These are phyloP conservation scores for Spodoptera litura DNA, from an alignment of 1,140 invertebrate genomes.

Conservation along the genomic window DNA sequence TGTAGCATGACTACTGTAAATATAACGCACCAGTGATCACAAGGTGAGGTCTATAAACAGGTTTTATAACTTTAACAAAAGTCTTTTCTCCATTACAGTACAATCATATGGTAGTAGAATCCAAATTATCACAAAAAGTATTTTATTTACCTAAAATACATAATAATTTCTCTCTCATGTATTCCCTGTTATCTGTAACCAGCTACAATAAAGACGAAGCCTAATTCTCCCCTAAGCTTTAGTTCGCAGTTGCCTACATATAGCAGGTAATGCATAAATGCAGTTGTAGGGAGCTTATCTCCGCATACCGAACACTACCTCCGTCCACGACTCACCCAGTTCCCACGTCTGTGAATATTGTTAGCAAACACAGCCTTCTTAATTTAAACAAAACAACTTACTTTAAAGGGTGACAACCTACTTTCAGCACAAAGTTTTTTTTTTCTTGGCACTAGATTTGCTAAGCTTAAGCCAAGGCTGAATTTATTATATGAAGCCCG, in stretches of 20 bases:
- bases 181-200: background rate
- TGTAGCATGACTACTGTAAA: constrained; percentile 4
- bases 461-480: constrained; percentile 29
- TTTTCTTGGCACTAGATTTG: constrained; percentile 16
- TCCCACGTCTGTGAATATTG: background rate
- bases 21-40: background rate
- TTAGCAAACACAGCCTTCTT: constrained; percentile 12
- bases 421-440: background rate
- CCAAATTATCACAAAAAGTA: no score
- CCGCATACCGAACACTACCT: background rate
- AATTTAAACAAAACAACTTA: constrained; percentile 7
- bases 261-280: constrained; percentile 18
- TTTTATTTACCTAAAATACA: no score
- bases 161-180: no score
- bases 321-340: background rate
- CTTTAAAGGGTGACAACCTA: constrained; percentile 7
- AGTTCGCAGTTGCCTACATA: background rate
- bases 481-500: constrained; percentile 23
- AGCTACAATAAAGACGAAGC: no score
- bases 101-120: no score
- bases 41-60: background rate
- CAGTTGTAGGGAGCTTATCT: background rate
- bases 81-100: no score
- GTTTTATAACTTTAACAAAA: no score
- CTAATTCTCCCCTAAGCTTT: background rate